Percentiles rank a stretch among this genome's conserved stretches.
These are phyloP conservation scores for Catalaphyllia jardinei DNA, from an alignment of 64 coral and sea anemone genomes.

Conservation along the genomic window DNA sequence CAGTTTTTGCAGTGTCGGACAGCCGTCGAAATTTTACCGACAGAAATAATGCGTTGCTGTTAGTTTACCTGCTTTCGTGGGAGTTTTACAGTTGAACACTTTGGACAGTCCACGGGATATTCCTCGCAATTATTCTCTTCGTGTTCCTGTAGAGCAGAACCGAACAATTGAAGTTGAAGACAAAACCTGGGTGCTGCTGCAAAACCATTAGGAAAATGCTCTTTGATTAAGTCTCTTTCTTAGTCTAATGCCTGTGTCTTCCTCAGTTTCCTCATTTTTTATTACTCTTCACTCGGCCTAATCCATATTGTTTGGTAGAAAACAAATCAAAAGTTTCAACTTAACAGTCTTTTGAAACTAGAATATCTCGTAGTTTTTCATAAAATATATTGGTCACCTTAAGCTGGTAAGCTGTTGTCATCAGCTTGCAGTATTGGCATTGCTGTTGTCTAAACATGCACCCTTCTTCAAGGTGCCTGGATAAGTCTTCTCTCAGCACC, in stretches of 20 bases:
- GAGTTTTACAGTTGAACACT: neutral
- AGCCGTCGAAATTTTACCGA: too few species aligned
- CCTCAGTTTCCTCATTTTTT: too few species aligned
- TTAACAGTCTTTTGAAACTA: too few species aligned
- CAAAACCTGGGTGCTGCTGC: neutral
- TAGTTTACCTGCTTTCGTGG: constrained; percentile 25
- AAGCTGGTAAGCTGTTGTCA: constrained; percentile 11
- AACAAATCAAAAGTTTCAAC: too few species aligned
- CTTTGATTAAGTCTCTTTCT: too few species aligned
- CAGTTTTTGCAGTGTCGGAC: too few species aligned
- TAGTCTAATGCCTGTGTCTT: too few species aligned
- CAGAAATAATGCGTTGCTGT: neutral
- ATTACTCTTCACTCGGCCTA: too few species aligned
- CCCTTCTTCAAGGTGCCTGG: neutral
- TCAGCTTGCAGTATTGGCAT: neutral
- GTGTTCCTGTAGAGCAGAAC: constrained; percentile 1
- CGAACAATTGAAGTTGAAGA: neutral
- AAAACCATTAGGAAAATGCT: neutral
- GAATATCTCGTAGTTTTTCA: neutral
- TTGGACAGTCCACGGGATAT: neutral
- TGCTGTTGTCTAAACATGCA: constrained; percentile 7
- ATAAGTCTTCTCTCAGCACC: constrained; percentile 4
- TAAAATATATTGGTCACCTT: neutral
- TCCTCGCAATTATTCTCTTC: constrained; percentile 13
- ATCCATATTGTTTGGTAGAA: too few species aligned